Conservation (phyloP, 1,140 invertebrate species). For the Drosophila trapezifrons region DNA sequence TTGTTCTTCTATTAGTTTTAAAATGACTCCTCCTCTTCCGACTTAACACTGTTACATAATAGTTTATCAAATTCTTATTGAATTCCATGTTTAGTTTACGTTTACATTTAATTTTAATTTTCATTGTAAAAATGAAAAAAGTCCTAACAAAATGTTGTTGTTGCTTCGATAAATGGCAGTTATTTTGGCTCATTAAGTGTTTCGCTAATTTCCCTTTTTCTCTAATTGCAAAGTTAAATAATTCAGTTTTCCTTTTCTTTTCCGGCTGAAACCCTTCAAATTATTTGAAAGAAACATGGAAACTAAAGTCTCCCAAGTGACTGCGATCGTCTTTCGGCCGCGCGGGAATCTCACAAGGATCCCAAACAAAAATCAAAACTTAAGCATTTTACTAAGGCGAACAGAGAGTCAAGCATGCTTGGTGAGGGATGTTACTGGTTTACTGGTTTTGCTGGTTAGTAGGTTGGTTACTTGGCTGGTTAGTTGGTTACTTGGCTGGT, state of each 20-base stretch:
- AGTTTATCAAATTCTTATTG: slow-evolving; percentile 70
- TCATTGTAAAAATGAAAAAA: slow-evolving; percentile 73
- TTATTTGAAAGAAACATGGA: slow-evolving; percentile 25
- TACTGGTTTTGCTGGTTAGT: slow-evolving; percentile 23
- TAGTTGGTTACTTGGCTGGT: slow-evolving; percentile 14
- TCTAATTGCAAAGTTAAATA: slow-evolving; percentile 34
- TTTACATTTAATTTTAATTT: slow-evolving; percentile 45
- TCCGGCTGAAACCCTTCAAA: slow-evolving; percentile 68
- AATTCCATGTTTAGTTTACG: slow-evolving; percentile 51
- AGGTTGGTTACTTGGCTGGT: slow-evolving; percentile 22
- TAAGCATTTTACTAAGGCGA: slow-evolving; percentile 45
- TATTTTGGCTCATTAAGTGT: slow-evolving; percentile 74
- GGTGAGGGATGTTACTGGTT: slow-evolving; percentile 35
- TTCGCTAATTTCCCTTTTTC: slow-evolving; percentile 44
- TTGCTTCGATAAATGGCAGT: slow-evolving; percentile 75
- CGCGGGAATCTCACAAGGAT: slow-evolving; percentile 41
- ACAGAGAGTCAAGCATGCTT: slow-evolving; percentile 48
- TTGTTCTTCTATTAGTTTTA: slow-evolving; percentile 47
- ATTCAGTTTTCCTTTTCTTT: slow-evolving; percentile 1
- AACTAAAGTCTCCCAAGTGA: slow-evolving; percentile 69
- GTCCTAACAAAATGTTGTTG: slow-evolving; percentile 61
- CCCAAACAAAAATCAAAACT: slow-evolving; percentile 36
- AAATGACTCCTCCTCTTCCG: slow-evolving; percentile 40
- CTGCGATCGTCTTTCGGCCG: slow-evolving; percentile 44
- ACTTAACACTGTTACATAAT: slow-evolving; percentile 66